Evolutionary conservation across 2,797 vertebrate genomes (phyloP), one percentile per base, ranked within the genome.

Genomic region (Taeniopygia guttata): DNA sequence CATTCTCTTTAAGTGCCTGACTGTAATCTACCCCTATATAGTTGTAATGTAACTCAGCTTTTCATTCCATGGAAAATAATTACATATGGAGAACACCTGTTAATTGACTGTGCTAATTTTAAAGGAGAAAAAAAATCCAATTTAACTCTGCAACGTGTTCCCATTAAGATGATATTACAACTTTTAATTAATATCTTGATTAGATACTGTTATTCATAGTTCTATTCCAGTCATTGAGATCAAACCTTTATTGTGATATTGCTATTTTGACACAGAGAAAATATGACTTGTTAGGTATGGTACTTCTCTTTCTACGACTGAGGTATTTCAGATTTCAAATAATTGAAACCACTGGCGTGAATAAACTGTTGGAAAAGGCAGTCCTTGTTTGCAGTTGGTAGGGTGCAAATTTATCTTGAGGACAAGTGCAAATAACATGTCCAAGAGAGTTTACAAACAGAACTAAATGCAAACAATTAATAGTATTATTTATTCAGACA

Each of bases 171-270:
- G 92, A 66, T 93, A 95, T 95, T 96, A 91, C 94, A 94, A 83
- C 70, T 93, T 97, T 97, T 97, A 97, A 97, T 97, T 97, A 97
- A 97, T 97, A 90, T 89, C 90, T 96, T 96, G 96, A 96, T 97
- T 97, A 96, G 67, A 85, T 73, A 77, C n/a, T 85, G 91, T 97
- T 96, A 93, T 93, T 88, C 83, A 74, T 93, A 82, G 77, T 29
- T 86, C 38, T 58, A 52, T 79, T 84, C 27, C 21, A 80, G 80
- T 74, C 80, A 51, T 5, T 51, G 74, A 82, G 73, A 95, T 81
- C 72, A 87, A 64, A 79, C 38, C 23, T 84, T 87, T 60, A 29
- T 69, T 87, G 84, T 77, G 59, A 66, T 89, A 85, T 69, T 94
- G 34, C 36, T 87, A 52, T 81, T 94, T 55, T 85, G 86, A 92